phyloP scores from a whole-genome alignment of 2,797 vertebrate genomes.

The Parotocinclus haroldoi region DNA sequence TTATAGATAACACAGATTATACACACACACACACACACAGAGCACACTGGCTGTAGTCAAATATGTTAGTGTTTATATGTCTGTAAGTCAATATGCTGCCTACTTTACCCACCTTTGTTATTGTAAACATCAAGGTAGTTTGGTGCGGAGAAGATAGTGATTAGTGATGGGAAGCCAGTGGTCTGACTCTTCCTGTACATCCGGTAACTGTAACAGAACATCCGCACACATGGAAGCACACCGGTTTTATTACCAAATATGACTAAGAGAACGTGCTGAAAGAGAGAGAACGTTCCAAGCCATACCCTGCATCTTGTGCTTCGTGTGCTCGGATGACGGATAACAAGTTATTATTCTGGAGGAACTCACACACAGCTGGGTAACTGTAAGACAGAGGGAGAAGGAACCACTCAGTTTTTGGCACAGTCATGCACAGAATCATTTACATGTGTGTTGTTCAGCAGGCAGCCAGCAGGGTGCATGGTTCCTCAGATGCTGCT shows the following conservation, averaged over 20 bases:
- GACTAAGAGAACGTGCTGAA: neutral
- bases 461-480: slow-evolving; percentile 33
- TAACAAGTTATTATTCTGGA: slow-evolving; percentile 90
- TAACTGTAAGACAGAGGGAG: slow-evolving; percentile 69
- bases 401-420: slow-evolving; percentile 26
- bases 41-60: slow-evolving; percentile 1
- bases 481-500: neutral
- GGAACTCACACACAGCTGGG: slow-evolving; percentile 87
- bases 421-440: slow-evolving; percentile 17
- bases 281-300: slow-evolving; percentile 19
- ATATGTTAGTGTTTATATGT: neutral
- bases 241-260: neutral
- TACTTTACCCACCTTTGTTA: slow-evolving; percentile 88
- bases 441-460: slow-evolving; percentile 14
- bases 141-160: slow-evolving; percentile 98
- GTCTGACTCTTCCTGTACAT: slow-evolving; percentile 99
- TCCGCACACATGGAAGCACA: neutral
- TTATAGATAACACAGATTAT: slow-evolving; percentile 9
- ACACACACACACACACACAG: slow-evolving; percentile 7
- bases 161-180: slow-evolving; percentile 97
- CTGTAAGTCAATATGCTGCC: neutral
- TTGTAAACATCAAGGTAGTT: slow-evolving; percentile 99
- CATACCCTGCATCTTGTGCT: slow-evolving; percentile 89
- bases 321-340: slow-evolving; percentile 89
- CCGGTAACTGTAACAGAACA: slow-evolving; percentile 77